A percentile compares a stretch with the other conserved stretches of the same genome.
phyloP scores from a whole-genome alignment of 2,888 invertebrate genomes.

The Cancer borealis region DNA sequence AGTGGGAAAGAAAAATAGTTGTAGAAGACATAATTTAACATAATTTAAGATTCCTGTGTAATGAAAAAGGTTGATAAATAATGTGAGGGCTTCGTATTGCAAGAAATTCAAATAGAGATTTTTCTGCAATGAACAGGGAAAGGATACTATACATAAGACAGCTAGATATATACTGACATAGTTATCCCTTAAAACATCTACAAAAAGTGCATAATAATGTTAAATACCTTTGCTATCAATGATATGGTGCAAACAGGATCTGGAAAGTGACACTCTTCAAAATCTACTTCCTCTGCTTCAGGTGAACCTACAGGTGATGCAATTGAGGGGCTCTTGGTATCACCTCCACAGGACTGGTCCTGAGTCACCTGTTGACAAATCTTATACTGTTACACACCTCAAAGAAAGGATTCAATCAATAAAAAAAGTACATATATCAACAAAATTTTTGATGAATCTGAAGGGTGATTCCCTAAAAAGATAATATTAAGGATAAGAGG shows the following conservation, averaged over 20 bases:
- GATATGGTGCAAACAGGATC: constrained; percentile 48
- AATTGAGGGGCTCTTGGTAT: not conserved
- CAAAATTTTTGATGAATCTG: not conserved
- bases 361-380: not conserved
- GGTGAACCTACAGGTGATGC: constrained; percentile 33
- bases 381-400: not conserved
- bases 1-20: too few relatives aligned
- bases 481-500: not conserved
- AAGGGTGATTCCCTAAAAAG: not conserved
- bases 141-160: not conserved
- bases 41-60: too few relatives aligned
- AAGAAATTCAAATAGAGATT: too few relatives aligned
- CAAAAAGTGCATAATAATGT: not conserved
- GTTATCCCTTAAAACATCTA: not conserved
- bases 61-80: too few relatives aligned
- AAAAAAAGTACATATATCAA: not conserved
- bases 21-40: too few relatives aligned
- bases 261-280: constrained; percentile 38
- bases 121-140: not conserved
- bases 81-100: too few relatives aligned
- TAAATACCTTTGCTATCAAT: constrained; percentile 53
- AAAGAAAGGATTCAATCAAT: not conserved
- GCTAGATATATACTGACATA: not conserved
- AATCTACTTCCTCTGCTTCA: constrained; percentile 61
- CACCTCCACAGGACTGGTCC: not conserved